Percentiles rank a stretch among this genome's conserved stretches.
These are phyloP conservation scores for Andrena hattorfiana DNA, from an alignment of 2,888 invertebrate genomes.

Conservation along the genomic window DNA sequence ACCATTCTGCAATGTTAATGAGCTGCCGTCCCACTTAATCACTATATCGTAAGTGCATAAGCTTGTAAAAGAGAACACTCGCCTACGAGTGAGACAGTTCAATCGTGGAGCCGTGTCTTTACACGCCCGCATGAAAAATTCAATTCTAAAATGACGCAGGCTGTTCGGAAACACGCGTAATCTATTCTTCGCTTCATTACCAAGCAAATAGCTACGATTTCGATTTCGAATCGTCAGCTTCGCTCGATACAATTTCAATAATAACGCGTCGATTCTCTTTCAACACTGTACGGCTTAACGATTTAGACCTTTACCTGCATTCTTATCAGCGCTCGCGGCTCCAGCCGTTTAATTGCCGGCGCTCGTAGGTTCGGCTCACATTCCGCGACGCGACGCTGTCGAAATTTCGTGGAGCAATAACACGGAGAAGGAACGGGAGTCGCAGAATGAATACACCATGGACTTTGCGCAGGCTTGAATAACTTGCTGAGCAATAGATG, in stretches of 20 bases:
- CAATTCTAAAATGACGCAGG: too few species aligned
- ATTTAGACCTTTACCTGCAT: not conserved
- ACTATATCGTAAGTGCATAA: too few species aligned
- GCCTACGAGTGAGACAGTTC: too few species aligned
- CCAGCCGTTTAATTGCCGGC: not conserved
- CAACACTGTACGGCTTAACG: not conserved
- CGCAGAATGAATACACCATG: too few species aligned
- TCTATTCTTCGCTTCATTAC: not conserved
- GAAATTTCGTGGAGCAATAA: not conserved
- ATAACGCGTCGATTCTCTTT: not conserved
- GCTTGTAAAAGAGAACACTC: too few species aligned
- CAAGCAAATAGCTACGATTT: not conserved
- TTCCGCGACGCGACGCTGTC: not conserved
- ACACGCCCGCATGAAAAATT: too few species aligned
- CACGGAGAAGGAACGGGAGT: too few species aligned
- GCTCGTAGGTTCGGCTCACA: not conserved
- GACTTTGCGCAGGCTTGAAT: too few species aligned
- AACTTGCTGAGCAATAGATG: too few species aligned
- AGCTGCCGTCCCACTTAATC: too few species aligned
- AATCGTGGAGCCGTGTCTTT: too few species aligned
- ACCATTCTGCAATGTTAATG: too few species aligned
- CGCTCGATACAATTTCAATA: not conserved
- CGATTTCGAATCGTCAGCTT: not conserved
- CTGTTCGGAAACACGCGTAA: not conserved
- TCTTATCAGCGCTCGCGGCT: not conserved